A percentile compares a stretch with the other conserved stretches of the same genome.
Evolutionary conservation across 2,888 invertebrate genomes (phyloP).

Genomic region (Melolontha melolontha): DNA sequence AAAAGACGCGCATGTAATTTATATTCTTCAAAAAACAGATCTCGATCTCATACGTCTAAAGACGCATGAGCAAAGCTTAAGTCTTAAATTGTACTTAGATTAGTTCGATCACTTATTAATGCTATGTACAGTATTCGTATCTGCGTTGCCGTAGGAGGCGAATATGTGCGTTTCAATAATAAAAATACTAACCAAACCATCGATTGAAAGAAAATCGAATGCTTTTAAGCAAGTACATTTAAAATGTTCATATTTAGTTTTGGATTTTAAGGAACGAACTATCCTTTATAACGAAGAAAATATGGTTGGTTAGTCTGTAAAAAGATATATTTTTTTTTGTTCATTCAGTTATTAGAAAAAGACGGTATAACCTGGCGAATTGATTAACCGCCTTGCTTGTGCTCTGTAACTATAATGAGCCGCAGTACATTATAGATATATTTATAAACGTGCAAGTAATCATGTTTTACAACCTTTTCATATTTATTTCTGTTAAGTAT

Average conservation of each 20-base stretch:
- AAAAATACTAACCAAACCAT: slow-evolving; percentile 44
- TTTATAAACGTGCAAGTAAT: too few species aligned
- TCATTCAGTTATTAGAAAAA: not conserved
- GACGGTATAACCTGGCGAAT: slow-evolving; percentile 11
- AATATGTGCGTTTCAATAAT: slow-evolving; percentile 59
- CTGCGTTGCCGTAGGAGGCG: slow-evolving; percentile 57
- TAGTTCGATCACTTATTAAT: slow-evolving; percentile 61
- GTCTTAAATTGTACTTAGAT: slow-evolving; percentile 61
- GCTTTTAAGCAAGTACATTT: slow-evolving; percentile 21
- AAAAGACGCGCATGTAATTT: slow-evolving; percentile 12
- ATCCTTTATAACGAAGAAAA: slow-evolving; percentile 54
- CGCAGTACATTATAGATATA: too few species aligned
- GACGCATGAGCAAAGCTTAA: slow-evolving; percentile 49
- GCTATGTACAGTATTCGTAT: slow-evolving; percentile 63
- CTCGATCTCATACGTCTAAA: slow-evolving; percentile 46
- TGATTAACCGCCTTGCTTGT: slow-evolving; percentile 47
- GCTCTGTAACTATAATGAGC: slow-evolving; percentile 46
- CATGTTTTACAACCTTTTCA: too few species aligned
- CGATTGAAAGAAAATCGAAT: slow-evolving; percentile 49
- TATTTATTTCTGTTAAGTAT: too few species aligned
- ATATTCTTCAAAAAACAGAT: slow-evolving; percentile 7
- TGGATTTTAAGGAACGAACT: slow-evolving; percentile 59
- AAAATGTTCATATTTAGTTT: slow-evolving; percentile 51
- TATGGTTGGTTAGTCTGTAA: slow-evolving; percentile 62
- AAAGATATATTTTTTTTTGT: slow-evolving; percentile 9